Evolutionary conservation across 2,797 vertebrate species (phyloP).

Genomic region (Bovichtus diacanthus): DNA sequence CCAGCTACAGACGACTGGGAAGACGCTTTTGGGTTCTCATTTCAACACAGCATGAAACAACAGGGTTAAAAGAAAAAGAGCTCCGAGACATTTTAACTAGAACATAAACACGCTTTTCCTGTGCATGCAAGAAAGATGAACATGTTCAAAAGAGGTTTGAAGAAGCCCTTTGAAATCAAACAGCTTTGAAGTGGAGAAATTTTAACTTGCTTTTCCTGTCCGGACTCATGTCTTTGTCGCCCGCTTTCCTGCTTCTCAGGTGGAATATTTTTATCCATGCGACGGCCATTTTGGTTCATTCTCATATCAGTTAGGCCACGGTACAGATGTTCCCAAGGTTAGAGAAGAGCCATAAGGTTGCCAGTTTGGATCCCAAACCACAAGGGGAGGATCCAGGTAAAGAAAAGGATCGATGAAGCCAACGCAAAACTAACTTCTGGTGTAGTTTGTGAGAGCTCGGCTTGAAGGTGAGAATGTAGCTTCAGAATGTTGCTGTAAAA

Average conservation of each 20-base stretch:
- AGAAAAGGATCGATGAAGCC: not conserved
- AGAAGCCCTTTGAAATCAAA: conserved; percentile 62
- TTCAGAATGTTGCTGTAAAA: not conserved
- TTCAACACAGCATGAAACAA: conserved; percentile 56
- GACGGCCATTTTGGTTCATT: conserved; percentile 12
- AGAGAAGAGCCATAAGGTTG: not conserved
- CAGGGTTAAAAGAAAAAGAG: conserved; percentile 3
- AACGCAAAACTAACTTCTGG: not conserved
- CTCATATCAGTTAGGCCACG: not conserved
- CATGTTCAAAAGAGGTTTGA: conserved; percentile 47
- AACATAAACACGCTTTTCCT: conserved; percentile 75
- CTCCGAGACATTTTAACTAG: conserved; percentile 24
- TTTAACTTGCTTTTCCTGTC: conserved; percentile 56
- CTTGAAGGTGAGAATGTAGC: conserved; percentile 1
- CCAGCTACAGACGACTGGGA: conserved; percentile 14
- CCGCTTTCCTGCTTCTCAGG: conserved; percentile 38
- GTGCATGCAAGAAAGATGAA: conserved; percentile 45
- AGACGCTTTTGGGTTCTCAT: conserved; percentile 36
- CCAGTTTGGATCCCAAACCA: not conserved
- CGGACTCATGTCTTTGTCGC: conserved; percentile 24
- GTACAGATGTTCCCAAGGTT: not conserved
- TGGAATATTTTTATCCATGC: conserved; percentile 18
- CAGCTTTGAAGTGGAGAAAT: conserved; percentile 75
- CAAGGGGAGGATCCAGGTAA: not conserved
- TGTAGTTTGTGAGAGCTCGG: not conserved